Conservation (phyloP, 2,113 vertebrate genomes). For the Mastomys natalensis region DNA sequence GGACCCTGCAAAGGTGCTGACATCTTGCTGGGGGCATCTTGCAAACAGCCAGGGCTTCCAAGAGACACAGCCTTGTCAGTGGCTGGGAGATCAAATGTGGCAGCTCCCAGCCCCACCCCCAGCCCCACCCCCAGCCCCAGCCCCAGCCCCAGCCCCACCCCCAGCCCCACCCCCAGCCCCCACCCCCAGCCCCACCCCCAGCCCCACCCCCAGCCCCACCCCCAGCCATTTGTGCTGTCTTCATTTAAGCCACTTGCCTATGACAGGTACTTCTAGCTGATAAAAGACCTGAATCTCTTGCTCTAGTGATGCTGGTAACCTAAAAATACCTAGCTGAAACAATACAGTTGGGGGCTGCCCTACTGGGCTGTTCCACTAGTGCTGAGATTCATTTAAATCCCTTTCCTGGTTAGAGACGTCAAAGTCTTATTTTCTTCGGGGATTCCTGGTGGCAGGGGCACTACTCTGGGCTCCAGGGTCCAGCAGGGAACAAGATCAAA, state of each 20-base stretch:
- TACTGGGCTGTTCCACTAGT: neutral
- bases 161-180: neutral
- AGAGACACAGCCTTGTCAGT: neutral
- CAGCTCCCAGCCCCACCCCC: neutral
- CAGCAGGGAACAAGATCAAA: neutral
- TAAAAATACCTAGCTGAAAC: neutral
- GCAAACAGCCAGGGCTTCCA: neutral
- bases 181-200: too few relatives aligned
- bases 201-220: neutral
- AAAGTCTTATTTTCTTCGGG: neutral
- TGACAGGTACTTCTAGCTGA: neutral
- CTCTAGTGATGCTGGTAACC: neutral
- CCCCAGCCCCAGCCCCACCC: neutral
- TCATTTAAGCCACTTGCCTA: neutral
- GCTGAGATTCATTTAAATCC: neutral
- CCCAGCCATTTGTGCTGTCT: neutral
- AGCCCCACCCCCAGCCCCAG: too few relatives aligned
- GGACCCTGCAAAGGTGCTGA: neutral
- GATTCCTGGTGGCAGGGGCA: neutral
- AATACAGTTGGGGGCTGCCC: accelerated
- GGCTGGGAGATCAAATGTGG: neutral
- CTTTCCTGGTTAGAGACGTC: neutral
- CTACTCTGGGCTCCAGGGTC: neutral
- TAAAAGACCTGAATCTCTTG: neutral
- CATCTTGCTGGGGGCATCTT: neutral